Evolutionary conservation across 2,797 vertebrate genomes (phyloP).

Genomic region (Pseudochirops cupreus): DNA sequence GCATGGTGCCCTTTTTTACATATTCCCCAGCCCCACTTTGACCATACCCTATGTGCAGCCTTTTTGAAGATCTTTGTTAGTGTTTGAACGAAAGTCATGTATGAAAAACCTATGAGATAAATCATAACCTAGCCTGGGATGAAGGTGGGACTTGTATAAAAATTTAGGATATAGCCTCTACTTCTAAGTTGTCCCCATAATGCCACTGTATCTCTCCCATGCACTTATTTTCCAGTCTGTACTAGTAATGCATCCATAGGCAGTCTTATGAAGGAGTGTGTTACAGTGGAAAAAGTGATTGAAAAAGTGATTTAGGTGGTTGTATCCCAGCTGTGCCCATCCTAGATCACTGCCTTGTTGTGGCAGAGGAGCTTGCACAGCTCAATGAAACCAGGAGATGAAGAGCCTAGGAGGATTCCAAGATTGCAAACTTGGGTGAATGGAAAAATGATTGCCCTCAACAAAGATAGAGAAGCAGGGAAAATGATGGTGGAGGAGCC

Average conservation of each 20-base stretch:
- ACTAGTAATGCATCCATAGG: background rate
- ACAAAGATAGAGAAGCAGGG: too few species aligned
- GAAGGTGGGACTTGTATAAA: too few species aligned
- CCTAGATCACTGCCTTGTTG: too few species aligned
- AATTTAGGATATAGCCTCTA: background rate
- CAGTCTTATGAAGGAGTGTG: background rate
- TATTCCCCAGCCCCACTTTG: background rate
- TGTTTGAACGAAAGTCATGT: background rate
- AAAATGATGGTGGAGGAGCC: too few species aligned
- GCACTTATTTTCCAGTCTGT: background rate
- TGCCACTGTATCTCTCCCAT: background rate
- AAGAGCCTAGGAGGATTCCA: too few species aligned
- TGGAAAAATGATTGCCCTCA: too few species aligned
- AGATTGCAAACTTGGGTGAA: too few species aligned
- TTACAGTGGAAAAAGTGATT: background rate
- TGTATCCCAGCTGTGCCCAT: background rate
- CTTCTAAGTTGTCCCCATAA: background rate
- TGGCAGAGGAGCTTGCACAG: background rate
- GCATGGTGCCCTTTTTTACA: background rate
- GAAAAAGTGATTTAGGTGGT: background rate
- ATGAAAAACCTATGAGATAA: background rate
- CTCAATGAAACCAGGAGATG: background rate
- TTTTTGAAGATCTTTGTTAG: background rate
- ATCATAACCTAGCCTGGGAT: background rate
- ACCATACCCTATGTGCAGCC: background rate